Evolutionary conservation across 1,140 invertebrate genomes (phyloP), one percentile per base, ranked within the genome.

Genomic region (Neodiprion lecontei): DNA sequence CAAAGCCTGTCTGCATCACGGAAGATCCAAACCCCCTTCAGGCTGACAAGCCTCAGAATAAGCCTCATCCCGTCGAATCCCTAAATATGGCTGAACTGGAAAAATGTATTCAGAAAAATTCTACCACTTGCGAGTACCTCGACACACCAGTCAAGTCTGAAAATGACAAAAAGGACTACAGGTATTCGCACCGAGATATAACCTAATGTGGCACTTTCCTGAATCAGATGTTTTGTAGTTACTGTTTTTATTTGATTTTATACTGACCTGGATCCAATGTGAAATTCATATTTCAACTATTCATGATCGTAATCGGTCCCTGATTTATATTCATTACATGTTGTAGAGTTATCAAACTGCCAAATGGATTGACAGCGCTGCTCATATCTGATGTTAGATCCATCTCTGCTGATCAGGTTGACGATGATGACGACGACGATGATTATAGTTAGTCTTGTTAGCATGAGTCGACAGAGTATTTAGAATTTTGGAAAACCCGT

Each of bases 281-380:
- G 28, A 72, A 73, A 40, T 40, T 40, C 28, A 40, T 67, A 3
- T 67, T 17, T 67, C 67, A 65, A 23, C 28, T 65, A 11, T 48
- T 11, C 1, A 40, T 70, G 12, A 7, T 21, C 17, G 47, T 28
- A 70, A 8, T 69, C 11, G 50, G 11, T 74, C 28, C 28, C 66
- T 71, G 66, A 9, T 72, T 72, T 21, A 72, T 48, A 12, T 77
- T n/a, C 49, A 61, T 69, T 72, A 48, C 12, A 48, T 76, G 11
- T 86, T 86, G 76, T 77, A 94, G 92, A 84, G 91, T 92, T 21
- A 91, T 95, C 69, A 84, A 87, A 21, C 82, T 95, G 65, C 80
- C 88, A 72, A 95, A 95, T 90, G 93, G 93, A 7, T 84, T 95
- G 72, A 92, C 88, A 70, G 93, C 92, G 2, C 84, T 94, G 21